phyloP scores from a whole-genome alignment of 2,797 vertebrate genomes.

The Pangasius larnaudii region DNA sequence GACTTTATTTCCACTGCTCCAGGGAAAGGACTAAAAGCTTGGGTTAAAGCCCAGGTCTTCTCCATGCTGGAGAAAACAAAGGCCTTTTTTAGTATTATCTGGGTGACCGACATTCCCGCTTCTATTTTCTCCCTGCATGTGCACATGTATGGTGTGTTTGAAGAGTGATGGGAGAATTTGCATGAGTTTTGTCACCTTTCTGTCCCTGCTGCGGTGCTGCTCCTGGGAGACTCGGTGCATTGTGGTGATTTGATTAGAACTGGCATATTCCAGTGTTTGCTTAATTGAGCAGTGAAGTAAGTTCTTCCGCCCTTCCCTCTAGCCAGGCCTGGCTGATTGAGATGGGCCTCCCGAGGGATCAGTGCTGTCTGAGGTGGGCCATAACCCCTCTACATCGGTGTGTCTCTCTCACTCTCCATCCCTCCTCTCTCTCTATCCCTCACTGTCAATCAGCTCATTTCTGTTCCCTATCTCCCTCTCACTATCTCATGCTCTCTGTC shows the following conservation, averaged over 20 bases:
- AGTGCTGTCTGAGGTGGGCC: constrained; percentile 56
- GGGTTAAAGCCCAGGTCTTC: not conserved
- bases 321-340: constrained; percentile 77
- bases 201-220: constrained; percentile 60
- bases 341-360: constrained; percentile 74
- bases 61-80: not conserved
- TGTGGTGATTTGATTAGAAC: constrained; percentile 74
- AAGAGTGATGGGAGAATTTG: constrained; percentile 9
- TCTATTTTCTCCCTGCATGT: not conserved
- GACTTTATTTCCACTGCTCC: not conserved
- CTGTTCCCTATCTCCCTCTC: constrained; percentile 35
- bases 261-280: constrained; percentile 58
- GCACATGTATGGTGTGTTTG: not conserved
- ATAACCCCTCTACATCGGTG: not conserved
- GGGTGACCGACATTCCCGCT: constrained; percentile 5
- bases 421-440: not conserved
- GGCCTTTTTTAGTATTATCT: constrained; percentile 17
- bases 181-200: constrained; percentile 34
- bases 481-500: constrained; percentile 36
- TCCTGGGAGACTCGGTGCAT: constrained; percentile 50
- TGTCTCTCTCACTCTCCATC: constrained; percentile 16
- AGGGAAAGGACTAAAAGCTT: not conserved
- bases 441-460: constrained; percentile 41
- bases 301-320: constrained; percentile 66
- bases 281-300: constrained; percentile 74